These are phyloP conservation scores for Amaurobius ferox DNA, from an alignment of 2,888 invertebrate genomes.

Conservation along the genomic window DNA sequence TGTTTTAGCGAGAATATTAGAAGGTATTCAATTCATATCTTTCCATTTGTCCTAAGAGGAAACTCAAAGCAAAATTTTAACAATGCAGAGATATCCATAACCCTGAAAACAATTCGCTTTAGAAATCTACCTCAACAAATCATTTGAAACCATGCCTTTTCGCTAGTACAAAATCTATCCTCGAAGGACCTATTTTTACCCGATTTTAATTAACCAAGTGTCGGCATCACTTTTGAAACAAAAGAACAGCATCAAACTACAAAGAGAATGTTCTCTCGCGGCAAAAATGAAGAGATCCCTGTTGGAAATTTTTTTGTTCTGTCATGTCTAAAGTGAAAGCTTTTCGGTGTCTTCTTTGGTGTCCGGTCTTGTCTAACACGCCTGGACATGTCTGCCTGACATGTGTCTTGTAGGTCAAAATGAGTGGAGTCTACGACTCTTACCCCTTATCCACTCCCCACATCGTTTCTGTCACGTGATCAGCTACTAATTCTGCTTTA, in stretches of 20 bases:
- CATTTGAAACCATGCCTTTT: background rate
- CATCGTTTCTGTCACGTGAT: background rate
- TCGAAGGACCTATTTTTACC: background rate
- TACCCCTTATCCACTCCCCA: background rate
- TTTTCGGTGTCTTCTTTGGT: conserved; percentile 55
- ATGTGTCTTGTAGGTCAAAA: conserved; percentile 59
- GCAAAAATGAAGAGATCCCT: conserved; percentile 32
- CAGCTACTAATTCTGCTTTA: background rate
- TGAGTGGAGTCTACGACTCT: background rate
- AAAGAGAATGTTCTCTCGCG: background rate
- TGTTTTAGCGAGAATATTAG: too few relatives aligned
- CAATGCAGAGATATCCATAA: too few relatives aligned
- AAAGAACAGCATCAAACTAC: background rate
- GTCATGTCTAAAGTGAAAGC: conserved; percentile 43
- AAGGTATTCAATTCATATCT: too few relatives aligned
- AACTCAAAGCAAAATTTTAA: too few relatives aligned
- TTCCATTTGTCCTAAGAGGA: too few relatives aligned
- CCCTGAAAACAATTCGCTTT: too few relatives aligned
- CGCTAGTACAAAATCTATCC: background rate
- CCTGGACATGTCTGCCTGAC: conserved; percentile 61
- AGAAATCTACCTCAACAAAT: too few relatives aligned
- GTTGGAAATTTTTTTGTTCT: conserved; percentile 22
- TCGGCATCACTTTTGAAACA: background rate
- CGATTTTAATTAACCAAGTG: conserved; percentile 8
- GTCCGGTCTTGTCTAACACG: conserved; percentile 65